These are phyloP conservation scores for Drosophila tristis DNA, from an alignment of 1,140 invertebrate genomes.

Conservation along the genomic window DNA sequence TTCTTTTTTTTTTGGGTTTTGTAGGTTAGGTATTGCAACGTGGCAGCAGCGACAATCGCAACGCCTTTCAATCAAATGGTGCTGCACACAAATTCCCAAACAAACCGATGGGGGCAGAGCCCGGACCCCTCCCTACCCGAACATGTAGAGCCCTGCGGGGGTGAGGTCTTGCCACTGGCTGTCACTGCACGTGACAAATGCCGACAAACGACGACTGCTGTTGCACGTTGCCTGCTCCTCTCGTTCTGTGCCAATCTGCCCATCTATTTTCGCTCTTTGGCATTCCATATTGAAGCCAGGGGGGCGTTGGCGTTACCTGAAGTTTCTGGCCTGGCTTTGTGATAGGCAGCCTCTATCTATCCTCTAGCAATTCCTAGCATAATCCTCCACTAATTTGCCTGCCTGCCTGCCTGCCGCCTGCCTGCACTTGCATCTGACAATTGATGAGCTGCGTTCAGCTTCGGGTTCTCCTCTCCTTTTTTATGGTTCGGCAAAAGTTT, in stretches of 20 bases:
- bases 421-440: constrained; percentile 35
- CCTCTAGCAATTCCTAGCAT: background rate
- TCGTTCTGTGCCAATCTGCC: background rate
- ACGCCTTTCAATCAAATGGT: constrained; percentile 73
- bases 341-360: constrained; percentile 6
- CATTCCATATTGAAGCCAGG: constrained; percentile 38
- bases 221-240: constrained; percentile 3
- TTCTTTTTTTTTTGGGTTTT: background rate
- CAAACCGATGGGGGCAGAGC: constrained; percentile 44
- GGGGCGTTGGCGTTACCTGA: constrained; percentile 35
- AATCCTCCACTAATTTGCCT: constrained; percentile 55
- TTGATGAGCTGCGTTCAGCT: constrained; percentile 31
- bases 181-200: constrained; percentile 75
- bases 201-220: constrained; percentile 60
- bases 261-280: constrained; percentile 9
- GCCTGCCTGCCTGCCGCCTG: constrained; percentile 15
- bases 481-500: too few relatives aligned
- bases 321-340: constrained; percentile 30
- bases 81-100: constrained; percentile 63
- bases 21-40: constrained; percentile 38
- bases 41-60: constrained; percentile 49
- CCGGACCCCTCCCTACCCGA: constrained; percentile 5
- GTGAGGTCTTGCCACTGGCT: constrained; percentile 25
- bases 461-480: background rate
- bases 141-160: constrained; percentile 5